Evolutionary conservation across 2,888 invertebrate species (phyloP).

Genomic region (Morpho deidamia): DNA sequence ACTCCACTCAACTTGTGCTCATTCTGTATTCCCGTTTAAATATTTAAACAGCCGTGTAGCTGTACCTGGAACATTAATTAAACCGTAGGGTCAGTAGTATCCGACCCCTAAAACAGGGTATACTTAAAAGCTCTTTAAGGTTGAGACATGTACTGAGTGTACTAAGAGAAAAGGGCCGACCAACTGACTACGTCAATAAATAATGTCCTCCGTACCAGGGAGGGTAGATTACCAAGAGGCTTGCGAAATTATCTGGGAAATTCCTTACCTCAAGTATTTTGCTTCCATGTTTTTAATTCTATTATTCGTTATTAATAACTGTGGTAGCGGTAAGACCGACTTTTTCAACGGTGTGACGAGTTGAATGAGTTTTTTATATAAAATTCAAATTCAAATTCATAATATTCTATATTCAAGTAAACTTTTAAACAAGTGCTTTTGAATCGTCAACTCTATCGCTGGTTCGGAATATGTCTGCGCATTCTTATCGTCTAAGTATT

Average conservation of each 20-base stretch:
- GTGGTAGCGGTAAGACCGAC: too few relatives aligned
- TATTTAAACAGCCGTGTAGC: slow-evolving; percentile 25
- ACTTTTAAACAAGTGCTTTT: too few relatives aligned
- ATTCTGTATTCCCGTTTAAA: slow-evolving; percentile 23
- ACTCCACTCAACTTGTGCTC: slow-evolving; percentile 17
- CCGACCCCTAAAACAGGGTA: slow-evolving; percentile 23
- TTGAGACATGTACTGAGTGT: slow-evolving; percentile 24
- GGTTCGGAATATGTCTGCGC: too few relatives aligned
- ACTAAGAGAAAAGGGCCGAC: slow-evolving; percentile 18
- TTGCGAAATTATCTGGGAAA: not conserved
- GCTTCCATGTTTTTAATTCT: not conserved
- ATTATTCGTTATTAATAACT: not conserved
- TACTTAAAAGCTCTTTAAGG: slow-evolving; percentile 30
- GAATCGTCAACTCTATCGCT: too few relatives aligned
- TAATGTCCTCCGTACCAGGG: slow-evolving; percentile 20
- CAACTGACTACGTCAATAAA: slow-evolving; percentile 23
- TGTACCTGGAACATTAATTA: slow-evolving; percentile 32
- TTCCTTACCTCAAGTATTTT: not conserved
- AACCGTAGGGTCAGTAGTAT: slow-evolving; percentile 27
- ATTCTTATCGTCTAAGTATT: too few relatives aligned
- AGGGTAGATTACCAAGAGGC: slow-evolving; percentile 6
- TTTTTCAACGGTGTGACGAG: too few relatives aligned
- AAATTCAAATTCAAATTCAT: too few relatives aligned
- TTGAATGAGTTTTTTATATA: too few relatives aligned
- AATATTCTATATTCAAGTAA: too few relatives aligned